Percentiles rank a stretch among this genome's conserved stretches.
phyloP scores from a whole-genome alignment of 1,140 invertebrate genomes.

The Drosophila simulans region DNA sequence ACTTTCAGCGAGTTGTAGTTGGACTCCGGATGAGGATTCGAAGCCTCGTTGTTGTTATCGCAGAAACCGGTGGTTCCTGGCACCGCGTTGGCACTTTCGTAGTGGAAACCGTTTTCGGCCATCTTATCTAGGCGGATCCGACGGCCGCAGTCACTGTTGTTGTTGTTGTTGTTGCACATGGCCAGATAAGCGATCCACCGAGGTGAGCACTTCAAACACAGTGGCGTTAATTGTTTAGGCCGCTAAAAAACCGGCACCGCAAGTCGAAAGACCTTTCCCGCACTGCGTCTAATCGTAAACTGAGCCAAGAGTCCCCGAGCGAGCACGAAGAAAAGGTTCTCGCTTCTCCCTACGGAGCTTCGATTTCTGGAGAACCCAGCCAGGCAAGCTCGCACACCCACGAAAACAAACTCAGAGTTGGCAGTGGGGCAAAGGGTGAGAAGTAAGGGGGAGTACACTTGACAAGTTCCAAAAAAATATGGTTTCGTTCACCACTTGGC shows the following conservation, averaged over 20 bases:
- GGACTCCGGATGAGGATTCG: constrained; percentile 27
- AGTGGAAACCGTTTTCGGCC: constrained; percentile 59
- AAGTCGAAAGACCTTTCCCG: constrained; percentile 32
- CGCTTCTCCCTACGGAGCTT: constrained; percentile 45
- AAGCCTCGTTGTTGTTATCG: constrained; percentile 49
- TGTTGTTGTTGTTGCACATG: constrained; percentile 77
- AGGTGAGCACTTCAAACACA: constrained; percentile 37
- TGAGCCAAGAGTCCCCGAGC: constrained; percentile 33
- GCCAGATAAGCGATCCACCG: constrained; percentile 23
- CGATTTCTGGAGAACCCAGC: constrained; percentile 66
- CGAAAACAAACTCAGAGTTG: constrained; percentile 25
- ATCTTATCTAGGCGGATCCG: constrained; percentile 49
- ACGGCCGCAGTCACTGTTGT: constrained; percentile 39
- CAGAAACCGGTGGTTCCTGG: constrained; percentile 14
- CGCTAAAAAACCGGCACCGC: constrained; percentile 14
- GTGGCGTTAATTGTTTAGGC: constrained; percentile 16
- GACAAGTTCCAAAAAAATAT: no score
- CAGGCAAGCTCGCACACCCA: constrained; percentile 14
- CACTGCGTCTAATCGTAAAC: constrained; percentile 66
- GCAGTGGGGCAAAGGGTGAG: neutral
- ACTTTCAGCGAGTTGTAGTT: constrained; percentile 32
- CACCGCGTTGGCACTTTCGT: constrained; percentile 32
- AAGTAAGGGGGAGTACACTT: constrained; percentile 12
- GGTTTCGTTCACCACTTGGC: no score
- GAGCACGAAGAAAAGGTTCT: constrained; percentile 36